phyloP scores from a whole-genome alignment of 2,113 vertebrate species.

The Scatophagus argus region DNA sequence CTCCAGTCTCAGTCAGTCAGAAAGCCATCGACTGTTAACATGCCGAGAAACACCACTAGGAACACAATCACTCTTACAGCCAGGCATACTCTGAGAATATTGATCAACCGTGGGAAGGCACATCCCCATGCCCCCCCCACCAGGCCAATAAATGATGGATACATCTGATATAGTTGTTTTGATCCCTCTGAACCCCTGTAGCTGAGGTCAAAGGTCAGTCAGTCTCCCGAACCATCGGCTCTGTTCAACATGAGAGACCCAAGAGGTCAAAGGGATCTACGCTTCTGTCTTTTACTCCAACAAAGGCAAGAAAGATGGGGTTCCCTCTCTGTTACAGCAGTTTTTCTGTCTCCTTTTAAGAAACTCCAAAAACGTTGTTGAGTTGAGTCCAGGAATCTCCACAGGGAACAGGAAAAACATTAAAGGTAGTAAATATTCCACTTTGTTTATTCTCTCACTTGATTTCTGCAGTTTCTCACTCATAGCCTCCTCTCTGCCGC shows the following conservation, averaged over 20 bases:
- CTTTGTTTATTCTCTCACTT: conserved; percentile 10
- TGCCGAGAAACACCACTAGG: conserved; percentile 52
- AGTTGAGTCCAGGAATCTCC: conserved; percentile 31
- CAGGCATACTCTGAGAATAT: conserved; percentile 72
- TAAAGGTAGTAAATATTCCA: conserved; percentile 63
- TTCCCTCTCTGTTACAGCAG: conserved; percentile 20
- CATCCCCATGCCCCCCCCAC: no score
- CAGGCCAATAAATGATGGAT: conserved; percentile 76
- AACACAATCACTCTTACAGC: conserved; percentile 64
- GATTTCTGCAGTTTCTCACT: background rate
- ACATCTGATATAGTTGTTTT: conserved; percentile 77
- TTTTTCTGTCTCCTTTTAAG: conserved; percentile 48
- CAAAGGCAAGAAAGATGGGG: conserved; percentile 41
- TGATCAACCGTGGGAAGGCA: conserved; percentile 70
- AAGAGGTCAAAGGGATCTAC: conserved; percentile 17
- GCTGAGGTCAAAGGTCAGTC: conserved; percentile 52
- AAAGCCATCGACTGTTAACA: conserved; percentile 2
- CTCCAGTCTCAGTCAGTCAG: conserved; percentile 25
- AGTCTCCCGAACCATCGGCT: conserved; percentile 21
- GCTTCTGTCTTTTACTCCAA: conserved; percentile 49
- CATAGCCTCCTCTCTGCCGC: conserved; percentile 26
- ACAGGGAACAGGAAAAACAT: conserved; percentile 40
- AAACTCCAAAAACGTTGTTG: conserved; percentile 29
- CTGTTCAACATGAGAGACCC: conserved; percentile 2
- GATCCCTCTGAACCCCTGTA: conserved; percentile 49